Conservation (phyloP, 2,797 vertebrate genomes). For the Micrastur ruficollis region DNA sequence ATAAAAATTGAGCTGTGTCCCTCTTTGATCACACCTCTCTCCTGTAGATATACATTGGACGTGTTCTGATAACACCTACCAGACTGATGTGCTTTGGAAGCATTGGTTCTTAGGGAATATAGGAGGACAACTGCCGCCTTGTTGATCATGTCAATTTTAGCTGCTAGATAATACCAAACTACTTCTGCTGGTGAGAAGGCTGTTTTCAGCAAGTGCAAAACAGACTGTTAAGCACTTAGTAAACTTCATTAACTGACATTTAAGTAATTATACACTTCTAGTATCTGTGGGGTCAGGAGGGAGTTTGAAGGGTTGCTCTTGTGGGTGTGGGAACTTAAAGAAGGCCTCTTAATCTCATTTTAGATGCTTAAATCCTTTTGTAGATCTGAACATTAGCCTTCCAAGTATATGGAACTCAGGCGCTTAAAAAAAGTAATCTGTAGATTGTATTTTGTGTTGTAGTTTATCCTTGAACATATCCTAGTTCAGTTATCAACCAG, state of each 20-base stretch:
- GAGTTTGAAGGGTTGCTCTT: not conserved
- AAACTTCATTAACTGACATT: not conserved
- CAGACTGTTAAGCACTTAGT: not conserved
- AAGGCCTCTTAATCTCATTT: not conserved
- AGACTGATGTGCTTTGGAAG: not conserved
- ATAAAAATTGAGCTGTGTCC: not conserved
- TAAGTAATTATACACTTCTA: not conserved
- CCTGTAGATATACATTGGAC: not conserved
- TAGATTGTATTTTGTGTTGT: not conserved
- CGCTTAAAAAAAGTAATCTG: not conserved
- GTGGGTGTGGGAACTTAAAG: not conserved
- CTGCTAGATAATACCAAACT: not conserved
- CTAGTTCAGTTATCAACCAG: not conserved
- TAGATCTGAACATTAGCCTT: not conserved
- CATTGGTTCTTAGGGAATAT: not conserved
- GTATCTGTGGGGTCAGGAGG: not conserved
- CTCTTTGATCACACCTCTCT: not conserved
- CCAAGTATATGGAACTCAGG: not conserved
- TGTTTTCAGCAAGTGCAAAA: not conserved
- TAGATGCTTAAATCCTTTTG: not conserved
- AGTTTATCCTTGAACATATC: not conserved
- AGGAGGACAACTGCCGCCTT: not conserved
- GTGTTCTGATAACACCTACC: not conserved
- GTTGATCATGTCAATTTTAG: not conserved
- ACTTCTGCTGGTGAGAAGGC: not conserved